Evolutionary conservation across 2,888 invertebrate species (phyloP).

Genomic region (Eucera pruinosa): DNA sequence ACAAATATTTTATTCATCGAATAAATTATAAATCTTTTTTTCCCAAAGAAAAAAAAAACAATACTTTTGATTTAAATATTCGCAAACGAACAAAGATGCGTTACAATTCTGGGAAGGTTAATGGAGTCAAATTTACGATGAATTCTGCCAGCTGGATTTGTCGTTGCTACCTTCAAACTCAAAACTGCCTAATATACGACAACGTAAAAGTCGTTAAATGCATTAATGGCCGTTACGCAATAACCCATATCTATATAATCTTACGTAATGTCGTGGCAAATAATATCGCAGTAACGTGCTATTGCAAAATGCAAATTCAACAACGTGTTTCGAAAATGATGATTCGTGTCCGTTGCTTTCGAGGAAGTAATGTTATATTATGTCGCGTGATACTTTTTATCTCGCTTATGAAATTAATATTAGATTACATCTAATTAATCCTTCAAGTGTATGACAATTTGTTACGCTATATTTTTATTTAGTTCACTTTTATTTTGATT

Average conservation of each 20-base stretch:
- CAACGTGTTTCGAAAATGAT: slow-evolving; percentile 17
- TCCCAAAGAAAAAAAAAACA: no score
- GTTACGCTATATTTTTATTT: not conserved
- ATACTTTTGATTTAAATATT: no score
- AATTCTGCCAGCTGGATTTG: slow-evolving; percentile 10
- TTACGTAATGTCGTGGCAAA: slow-evolving; percentile 54
- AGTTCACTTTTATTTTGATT: not conserved
- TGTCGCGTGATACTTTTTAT: not conserved
- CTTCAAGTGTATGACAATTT: no score
- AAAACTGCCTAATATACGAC: slow-evolving; percentile 58
- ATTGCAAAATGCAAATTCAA: slow-evolving; percentile 47
- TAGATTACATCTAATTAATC: no score
- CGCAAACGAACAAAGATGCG: slow-evolving; percentile 13
- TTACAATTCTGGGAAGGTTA: no score
- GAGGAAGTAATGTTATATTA: not conserved
- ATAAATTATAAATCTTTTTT: no score
- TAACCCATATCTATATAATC: slow-evolving; percentile 56
- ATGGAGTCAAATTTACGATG: slow-evolving; percentile 31
- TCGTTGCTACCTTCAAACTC: slow-evolving; percentile 42
- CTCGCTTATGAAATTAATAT: not conserved
- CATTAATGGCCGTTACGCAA: slow-evolving; percentile 66
- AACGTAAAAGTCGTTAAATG: slow-evolving; percentile 62
- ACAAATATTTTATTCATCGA: no score
- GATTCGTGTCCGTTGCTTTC: not conserved
- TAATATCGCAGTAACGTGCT: slow-evolving; percentile 43